Base-by-base conservation (phyloP, 1,140 invertebrate species). In the Goniozus legneri region DNA sequence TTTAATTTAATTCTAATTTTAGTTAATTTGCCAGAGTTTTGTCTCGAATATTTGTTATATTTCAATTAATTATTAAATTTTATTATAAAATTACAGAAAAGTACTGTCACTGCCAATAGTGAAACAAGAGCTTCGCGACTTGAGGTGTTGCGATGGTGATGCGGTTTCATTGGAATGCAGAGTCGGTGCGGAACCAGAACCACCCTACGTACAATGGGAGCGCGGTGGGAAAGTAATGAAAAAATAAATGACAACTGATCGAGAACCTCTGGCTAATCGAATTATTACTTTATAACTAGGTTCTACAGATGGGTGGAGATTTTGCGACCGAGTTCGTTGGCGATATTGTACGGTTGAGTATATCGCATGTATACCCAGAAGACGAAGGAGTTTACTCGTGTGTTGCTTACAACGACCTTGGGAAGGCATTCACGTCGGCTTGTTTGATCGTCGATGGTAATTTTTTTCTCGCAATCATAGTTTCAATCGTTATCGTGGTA, bases 321-420 rank as follows among this genome's bases (percentile, higher is more conserved):
- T 87, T 90, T 55, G 77, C 80, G 24, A 74, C 80, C 19, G 79
- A 82, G 14, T 84, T 81, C 57, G 83, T 88, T 42, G 85, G 82
- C 0, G 80, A 83, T 18, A 82, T 76, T 1, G 87, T 86, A 1
- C 79, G 79, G 14, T 69, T 92, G 18, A 80, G 76, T 44, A 92
- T 95, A 56, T 79, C 80, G 8, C 82, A 86, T 43, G 84, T 91
- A 13, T 88, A 86, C 56, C 87, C 89, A 0, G 89, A 92, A 62
- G 91, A 95, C 65, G 88, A 91, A 58, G 91, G 91, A n/a, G 87
- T 89, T 56, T 95, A 93, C 67, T 86, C 84, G 1, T 94, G 91
- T 61, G 82, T 89, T 35, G 89, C 87, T 6, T 83, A 81, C 56
- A 94, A 94, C 64, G 81, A 83, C 47, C 77, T 90, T 37, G 91